Evolutionary conservation across 2,113 vertebrate species (phyloP).

Genomic region (Caranx melampygus): DNA sequence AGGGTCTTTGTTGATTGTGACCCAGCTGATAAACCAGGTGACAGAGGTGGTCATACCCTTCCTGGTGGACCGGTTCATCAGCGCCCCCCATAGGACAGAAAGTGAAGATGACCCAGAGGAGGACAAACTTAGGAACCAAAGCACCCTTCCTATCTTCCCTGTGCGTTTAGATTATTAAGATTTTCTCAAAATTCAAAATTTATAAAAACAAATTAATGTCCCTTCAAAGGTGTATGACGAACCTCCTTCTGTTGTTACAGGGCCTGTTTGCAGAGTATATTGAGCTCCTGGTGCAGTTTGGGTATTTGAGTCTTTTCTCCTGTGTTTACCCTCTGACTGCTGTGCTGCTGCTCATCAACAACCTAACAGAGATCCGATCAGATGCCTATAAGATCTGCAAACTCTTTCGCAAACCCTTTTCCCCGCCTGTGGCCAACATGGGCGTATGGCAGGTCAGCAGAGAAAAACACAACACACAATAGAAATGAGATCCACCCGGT

Average conservation of each 20-base stretch:
- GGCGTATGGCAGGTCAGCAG: conserved; percentile 86
- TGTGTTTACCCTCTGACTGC: conserved; percentile 86
- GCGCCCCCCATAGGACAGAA: conserved; percentile 65
- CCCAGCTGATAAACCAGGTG: conserved; percentile 85
- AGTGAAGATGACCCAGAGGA: conserved; percentile 81
- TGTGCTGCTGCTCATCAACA: conserved; percentile 84
- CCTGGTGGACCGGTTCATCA: conserved; percentile 80
- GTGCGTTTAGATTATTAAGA: conserved; percentile 63
- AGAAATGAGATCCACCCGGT: background rate
- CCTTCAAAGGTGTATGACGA: background rate
- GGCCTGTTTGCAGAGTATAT: conserved; percentile 88
- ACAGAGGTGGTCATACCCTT: conserved; percentile 85
- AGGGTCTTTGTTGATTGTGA: conserved; percentile 83
- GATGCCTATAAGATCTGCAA: conserved; percentile 87
- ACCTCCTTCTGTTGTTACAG: conserved; percentile 62
- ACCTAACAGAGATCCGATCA: conserved; percentile 85
- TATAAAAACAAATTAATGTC: background rate
- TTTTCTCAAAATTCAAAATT: background rate
- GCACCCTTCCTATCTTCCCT: conserved; percentile 77
- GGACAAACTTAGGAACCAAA: conserved; percentile 83
- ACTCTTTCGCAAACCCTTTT: conserved; percentile 86
- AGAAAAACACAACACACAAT: background rate
- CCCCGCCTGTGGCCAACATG: conserved; percentile 79
- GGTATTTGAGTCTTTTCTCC: conserved; percentile 88
- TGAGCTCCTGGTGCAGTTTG: conserved; percentile 88